Base-by-base conservation (phyloP, 1,140 invertebrate species). In the Phymastichus coffea region DNA sequence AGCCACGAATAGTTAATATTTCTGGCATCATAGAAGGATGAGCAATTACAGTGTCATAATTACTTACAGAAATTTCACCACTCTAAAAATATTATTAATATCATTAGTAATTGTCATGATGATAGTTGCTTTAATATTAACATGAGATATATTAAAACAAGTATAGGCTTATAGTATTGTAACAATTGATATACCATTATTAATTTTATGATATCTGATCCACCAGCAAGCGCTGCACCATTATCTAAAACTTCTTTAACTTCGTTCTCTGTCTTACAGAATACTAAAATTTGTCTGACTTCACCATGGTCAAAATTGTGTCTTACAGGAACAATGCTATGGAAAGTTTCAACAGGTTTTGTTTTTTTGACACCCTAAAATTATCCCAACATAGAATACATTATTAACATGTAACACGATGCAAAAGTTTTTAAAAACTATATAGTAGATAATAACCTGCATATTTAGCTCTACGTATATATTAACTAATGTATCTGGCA, bases 1-100 rank as follows among this genome's bases (percentile, higher is more conserved):
- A 69, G 19, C 90, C 90, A 67, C 89, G 80, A 41, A 94, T 80
- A 0, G 82, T 77, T 2, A 90, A 80, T 25, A 94, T 70, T 44
- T 94, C 91, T 0, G 88, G 81, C 55, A 93, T 70, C 57, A 94
- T 90, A 69, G 87, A 85, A 4, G 89, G 86, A 81, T 93, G 88
- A 4, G 89, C 87, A 33, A 94, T 74, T 2, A 91, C 68, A 70
- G 81, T 86, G 64, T 91, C 83, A 73, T 86, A 94, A 55, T 93
- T 89, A n/a, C 81, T 73, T 4, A 88, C 62, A 41, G 82, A 75
- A 15, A 92, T 68, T 63, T 85, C 78, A 28, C 91, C 91, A 67
- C 78, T 85, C 85, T 88, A 69, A 26, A 75, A 66, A 2, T n/a
- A 51, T 22, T 41, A 44, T 47, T 17, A 28, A 28, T 17, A 37